phyloP scores from a whole-genome alignment of 1,140 invertebrate genomes.

The Caenorhabditis inopinata region DNA sequence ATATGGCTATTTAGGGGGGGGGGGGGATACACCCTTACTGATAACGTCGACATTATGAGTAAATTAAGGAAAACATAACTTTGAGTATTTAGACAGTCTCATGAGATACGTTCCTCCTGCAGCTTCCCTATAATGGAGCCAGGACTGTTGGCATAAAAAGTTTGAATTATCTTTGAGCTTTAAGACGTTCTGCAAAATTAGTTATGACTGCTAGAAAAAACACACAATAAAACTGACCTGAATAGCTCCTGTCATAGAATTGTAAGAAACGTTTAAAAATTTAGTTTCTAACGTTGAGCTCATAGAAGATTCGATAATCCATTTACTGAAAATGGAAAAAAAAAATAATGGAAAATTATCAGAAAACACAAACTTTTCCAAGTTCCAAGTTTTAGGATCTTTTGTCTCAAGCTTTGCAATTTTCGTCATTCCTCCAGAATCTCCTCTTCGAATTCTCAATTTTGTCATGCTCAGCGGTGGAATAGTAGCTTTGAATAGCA shows the following conservation, averaged over 20 bases:
- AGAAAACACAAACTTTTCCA: neutral
- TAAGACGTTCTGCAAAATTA: neutral
- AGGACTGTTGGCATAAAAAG: neutral
- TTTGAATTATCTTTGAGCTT: neutral
- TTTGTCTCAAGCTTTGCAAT: neutral
- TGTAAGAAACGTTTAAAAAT: neutral
- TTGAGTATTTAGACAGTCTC: slow-evolving; percentile 5
- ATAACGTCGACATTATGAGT: too few species aligned
- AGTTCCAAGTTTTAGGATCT: neutral
- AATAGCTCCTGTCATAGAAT: slow-evolving; percentile 13
- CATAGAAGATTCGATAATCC: neutral
- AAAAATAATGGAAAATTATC: neutral
- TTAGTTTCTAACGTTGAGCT: neutral
- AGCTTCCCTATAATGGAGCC: neutral
- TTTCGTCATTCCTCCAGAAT: neutral
- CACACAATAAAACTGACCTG: neutral
- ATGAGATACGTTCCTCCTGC: slow-evolving; percentile 42
- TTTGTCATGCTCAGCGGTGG: neutral
- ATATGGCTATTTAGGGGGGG: too few species aligned
- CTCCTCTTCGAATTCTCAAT: neutral
- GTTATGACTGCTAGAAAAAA: too few species aligned
- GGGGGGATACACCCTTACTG: too few species aligned
- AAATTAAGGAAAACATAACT: neutral
- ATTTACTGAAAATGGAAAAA: neutral
- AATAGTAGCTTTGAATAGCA: slow-evolving; percentile 18